These are phyloP conservation scores for Brachionus manjavacas DNA, from an alignment of 1,140 invertebrate genomes.

Conservation along the genomic window DNA sequence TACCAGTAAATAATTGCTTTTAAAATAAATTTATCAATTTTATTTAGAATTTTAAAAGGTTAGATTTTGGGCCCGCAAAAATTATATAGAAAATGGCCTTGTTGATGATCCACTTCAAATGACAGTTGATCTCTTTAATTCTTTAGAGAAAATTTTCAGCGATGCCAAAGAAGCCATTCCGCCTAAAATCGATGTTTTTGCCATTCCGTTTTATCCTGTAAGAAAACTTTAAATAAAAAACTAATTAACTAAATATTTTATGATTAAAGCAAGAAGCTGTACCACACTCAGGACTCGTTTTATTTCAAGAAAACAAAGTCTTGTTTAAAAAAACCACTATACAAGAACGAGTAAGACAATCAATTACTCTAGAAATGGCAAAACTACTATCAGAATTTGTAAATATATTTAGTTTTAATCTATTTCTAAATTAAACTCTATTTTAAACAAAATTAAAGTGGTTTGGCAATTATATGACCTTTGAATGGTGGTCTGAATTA, in stretches of 20 bases:
- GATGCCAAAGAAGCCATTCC: background rate
- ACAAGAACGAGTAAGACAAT: background rate
- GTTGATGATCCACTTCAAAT: slow-evolving; percentile 5
- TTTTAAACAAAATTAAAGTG: background rate
- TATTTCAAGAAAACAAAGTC: slow-evolving; percentile 17
- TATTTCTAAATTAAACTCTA: background rate
- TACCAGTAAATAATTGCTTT: background rate
- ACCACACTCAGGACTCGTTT: background rate
- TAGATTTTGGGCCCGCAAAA: slow-evolving; percentile 27
- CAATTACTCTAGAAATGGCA: slow-evolving; percentile 27
- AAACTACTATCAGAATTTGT: slow-evolving; percentile 36
- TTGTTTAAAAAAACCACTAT: background rate
- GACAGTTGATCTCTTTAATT: slow-evolving; percentile 15
- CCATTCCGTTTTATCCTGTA: slow-evolving; percentile 23
- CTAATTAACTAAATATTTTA: background rate
- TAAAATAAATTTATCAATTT: background rate
- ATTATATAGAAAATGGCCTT: background rate
- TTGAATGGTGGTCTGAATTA: slow-evolving; percentile 38
- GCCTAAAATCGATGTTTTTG: slow-evolving; percentile 38
- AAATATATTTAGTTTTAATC: background rate
- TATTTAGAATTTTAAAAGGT: background rate
- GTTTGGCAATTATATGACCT: slow-evolving; percentile 37
- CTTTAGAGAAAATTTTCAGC: background rate
- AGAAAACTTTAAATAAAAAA: too few species aligned
- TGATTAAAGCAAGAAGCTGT: slow-evolving; percentile 21